A percentile compares a stretch with the other conserved stretches of the same genome.
phyloP scores from a whole-genome alignment of 2,113 vertebrate species.

The Triplophysa tibetana region DNA sequence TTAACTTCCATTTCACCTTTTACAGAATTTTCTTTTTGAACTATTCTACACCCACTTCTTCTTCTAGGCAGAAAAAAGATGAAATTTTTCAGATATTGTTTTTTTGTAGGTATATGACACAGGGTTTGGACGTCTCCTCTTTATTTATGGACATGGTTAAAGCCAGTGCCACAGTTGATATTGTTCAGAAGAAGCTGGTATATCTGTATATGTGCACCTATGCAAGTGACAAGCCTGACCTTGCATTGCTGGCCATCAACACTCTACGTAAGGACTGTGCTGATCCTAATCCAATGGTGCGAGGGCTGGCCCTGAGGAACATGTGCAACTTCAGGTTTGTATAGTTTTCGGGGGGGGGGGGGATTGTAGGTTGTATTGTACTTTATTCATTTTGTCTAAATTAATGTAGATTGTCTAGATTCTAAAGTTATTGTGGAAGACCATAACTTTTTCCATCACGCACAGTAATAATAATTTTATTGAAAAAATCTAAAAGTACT shows the following conservation, averaged over 20 bases:
- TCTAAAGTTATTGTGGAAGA: background rate
- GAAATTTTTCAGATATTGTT: background rate
- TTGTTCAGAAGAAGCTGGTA: slow-evolving; percentile 94
- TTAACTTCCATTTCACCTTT: too few species aligned
- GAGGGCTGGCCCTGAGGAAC: slow-evolving; percentile 88
- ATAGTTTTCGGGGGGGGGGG: background rate
- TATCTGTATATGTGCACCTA: slow-evolving; percentile 91
- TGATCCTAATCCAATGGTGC: slow-evolving; percentile 91
- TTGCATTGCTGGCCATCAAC: slow-evolving; percentile 92
- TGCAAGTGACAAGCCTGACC: slow-evolving; percentile 84
- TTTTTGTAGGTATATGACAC: slow-evolving; percentile 83
- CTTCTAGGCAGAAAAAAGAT: too few species aligned
- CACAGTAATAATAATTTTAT: background rate
- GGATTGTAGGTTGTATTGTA: too few species aligned
- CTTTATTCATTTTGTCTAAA: background rate
- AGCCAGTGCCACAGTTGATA: slow-evolving; percentile 87
- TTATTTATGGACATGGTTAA: slow-evolving; percentile 97
- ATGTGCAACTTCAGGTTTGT: slow-evolving; percentile 89
- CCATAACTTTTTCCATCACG: background rate
- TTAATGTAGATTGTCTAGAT: background rate
- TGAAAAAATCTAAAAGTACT: background rate
- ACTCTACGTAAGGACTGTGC: slow-evolving; percentile 91
- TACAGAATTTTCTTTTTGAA: too few species aligned
- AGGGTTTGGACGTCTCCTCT: slow-evolving; percentile 85
- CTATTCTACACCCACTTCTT: too few species aligned